phyloP scores from a whole-genome alignment of 2,888 invertebrate species.

The Temnothorax rugatulus region DNA sequence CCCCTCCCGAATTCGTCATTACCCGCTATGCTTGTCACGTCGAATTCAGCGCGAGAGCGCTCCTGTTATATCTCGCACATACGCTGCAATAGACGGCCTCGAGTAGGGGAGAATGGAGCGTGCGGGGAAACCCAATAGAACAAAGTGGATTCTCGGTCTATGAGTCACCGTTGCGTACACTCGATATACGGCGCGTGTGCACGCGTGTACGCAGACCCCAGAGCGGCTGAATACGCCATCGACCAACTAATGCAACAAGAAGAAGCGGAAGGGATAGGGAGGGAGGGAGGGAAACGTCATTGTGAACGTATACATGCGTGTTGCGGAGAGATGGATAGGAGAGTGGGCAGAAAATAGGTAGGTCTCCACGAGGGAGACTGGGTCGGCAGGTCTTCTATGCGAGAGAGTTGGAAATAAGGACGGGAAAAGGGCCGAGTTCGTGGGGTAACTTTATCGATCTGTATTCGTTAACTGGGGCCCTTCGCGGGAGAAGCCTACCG shows the following conservation, averaged over 20 bases:
- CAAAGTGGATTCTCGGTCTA: slow-evolving; percentile 82
- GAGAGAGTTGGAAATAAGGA: slow-evolving; percentile 27
- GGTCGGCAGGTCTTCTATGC: slow-evolving; percentile 8
- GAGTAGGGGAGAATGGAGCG: neutral
- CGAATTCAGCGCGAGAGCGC: slow-evolving; percentile 47
- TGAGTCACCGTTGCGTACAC: slow-evolving; percentile 79
- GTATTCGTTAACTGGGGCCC: slow-evolving; percentile 53
- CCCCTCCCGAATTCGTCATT: slow-evolving; percentile 16
- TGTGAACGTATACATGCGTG: slow-evolving; percentile 17
- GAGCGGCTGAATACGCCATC: slow-evolving; percentile 33
- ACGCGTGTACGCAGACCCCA: slow-evolving; percentile 4
- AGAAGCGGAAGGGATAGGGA: neutral
- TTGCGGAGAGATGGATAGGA: slow-evolving; percentile 34
- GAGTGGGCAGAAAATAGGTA: slow-evolving; percentile 54
- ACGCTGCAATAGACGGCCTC: slow-evolving; percentile 21
- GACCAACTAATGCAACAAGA: slow-evolving; percentile 37
- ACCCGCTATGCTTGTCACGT: slow-evolving; percentile 12
- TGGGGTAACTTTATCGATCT: slow-evolving; percentile 66
- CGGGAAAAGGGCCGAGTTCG: slow-evolving; percentile 30
- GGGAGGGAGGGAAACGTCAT: slow-evolving; percentile 5
- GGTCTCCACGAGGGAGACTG: slow-evolving; percentile 24
- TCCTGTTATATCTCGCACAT: slow-evolving; percentile 44
- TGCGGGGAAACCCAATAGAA: slow-evolving; percentile 68
- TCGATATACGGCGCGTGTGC: slow-evolving; percentile 38
- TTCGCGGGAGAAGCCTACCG: slow-evolving; percentile 43